Evolutionary conservation across 1,140 invertebrate genomes (phyloP), one percentile per base, ranked within the genome.

Genomic region (Drosophila pachea): DNA sequence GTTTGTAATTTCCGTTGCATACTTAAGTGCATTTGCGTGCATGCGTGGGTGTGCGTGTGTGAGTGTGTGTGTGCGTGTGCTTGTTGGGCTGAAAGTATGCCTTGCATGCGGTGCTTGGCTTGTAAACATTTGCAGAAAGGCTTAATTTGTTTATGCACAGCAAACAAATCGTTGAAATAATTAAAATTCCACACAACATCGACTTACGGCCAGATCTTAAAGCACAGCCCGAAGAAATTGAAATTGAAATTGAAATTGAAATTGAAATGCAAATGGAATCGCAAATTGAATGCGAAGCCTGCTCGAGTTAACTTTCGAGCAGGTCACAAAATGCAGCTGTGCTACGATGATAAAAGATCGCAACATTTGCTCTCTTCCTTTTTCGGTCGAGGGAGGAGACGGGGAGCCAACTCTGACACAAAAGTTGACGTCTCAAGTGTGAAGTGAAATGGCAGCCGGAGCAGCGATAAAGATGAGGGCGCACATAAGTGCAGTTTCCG

Each of bases 371-470:
- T 8, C 6, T 40, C n/a, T 40, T 40, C 9, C 9, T 40, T 6
- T 43, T 43, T 12, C 14, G 4, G 4, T 35, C 40, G 40, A n/a
- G 40, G 11, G n/a, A 42, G 40, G 40, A n/a, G n/a, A n/a, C n/a
- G n/a, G n/a, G n/a, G n/a, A n/a, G n/a, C 54, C 63, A 61, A 35
- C 56, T 36, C 50, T 75, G 73, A 76, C 68, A 79, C 65, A 75
- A 83, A 79, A 84, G 54, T 83, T 79, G 79, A 84, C 76, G 79
- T 83, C 79, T 83, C 79, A 86, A 83, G 79, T 83, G 79, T 79
- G 81, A 84, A 83, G 65, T 79, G 69, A 83, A 78, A 75, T 33
- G 48, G n/a, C 1, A 7, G 47, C 14, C 11, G 4, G 29, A 4
- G n/a, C 31, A 12, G 29, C 4, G 16, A 31, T 47, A 47, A 32